A percentile compares a stretch with the other conserved stretches of the same genome.
Evolutionary conservation across 2,113 vertebrate species (phyloP).

Genomic region (Nipponia nippon): DNA sequence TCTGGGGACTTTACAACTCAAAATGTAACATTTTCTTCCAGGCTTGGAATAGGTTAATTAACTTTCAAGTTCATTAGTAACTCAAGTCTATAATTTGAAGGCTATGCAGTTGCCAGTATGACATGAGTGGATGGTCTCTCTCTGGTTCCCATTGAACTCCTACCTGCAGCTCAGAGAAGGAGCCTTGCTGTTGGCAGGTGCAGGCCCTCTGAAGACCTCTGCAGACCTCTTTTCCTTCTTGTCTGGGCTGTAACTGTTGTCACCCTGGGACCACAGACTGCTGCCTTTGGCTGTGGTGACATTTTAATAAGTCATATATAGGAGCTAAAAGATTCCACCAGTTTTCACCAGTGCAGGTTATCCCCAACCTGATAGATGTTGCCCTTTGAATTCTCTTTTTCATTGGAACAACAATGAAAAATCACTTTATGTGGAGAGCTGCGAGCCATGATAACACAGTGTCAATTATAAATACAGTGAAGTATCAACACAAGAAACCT

Average conservation of each 20-base stretch:
- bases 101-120: neutral
- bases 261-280: neutral
- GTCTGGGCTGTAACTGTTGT: neutral
- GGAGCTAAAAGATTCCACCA: neutral
- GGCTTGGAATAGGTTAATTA: neutral
- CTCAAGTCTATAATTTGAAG: neutral
- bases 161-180: neutral
- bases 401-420: neutral
- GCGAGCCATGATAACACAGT: neutral
- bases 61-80: neutral
- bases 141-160: neutral
- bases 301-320: neutral
- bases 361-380: neutral
- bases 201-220: neutral
- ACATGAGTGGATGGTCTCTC: neutral
- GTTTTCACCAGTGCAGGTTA: neutral
- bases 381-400: neutral
- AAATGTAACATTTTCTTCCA: neutral
- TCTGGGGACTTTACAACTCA: neutral
- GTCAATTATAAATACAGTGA: neutral
- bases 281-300: neutral
- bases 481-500: neutral
- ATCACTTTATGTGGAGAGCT: neutral
- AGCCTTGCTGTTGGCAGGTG: fast-evolving
- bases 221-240: neutral